Evolutionary conservation across 2,888 invertebrate genomes (phyloP).

Genomic region (Portevinia maculata): DNA sequence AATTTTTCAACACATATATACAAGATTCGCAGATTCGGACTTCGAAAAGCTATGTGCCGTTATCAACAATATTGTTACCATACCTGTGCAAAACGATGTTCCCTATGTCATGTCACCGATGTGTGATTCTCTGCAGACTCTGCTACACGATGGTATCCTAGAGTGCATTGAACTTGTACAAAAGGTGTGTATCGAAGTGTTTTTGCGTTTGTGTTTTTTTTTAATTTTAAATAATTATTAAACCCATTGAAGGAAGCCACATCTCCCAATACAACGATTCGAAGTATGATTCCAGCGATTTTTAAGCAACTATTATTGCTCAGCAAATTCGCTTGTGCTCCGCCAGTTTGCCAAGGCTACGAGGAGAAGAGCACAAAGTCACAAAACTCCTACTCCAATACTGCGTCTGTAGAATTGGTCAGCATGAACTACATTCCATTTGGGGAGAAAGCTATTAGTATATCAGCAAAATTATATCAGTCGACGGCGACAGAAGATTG

Average conservation of each 20-base stretch:
- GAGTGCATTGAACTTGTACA: slow-evolving; percentile 94
- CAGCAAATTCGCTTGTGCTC: slow-evolving; percentile 88
- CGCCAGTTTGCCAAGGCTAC: slow-evolving; percentile 83
- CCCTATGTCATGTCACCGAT: slow-evolving; percentile 92
- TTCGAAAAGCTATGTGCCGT: slow-evolving; percentile 91
- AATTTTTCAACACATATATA: slow-evolving; percentile 94
- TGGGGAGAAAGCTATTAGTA: slow-evolving; percentile 90
- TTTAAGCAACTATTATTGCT: slow-evolving; percentile 87
- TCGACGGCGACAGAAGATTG: slow-evolving; percentile 88
- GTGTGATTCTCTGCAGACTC: slow-evolving; percentile 91
- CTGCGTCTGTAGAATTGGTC: slow-evolving; percentile 87
- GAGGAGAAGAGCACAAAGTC: slow-evolving; percentile 84
- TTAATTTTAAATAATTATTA: background rate
- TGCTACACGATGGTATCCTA: slow-evolving; percentile 92
- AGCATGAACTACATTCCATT: slow-evolving; percentile 93
- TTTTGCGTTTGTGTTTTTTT: slow-evolving; percentile 26
- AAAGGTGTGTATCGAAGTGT: slow-evolving; percentile 84
- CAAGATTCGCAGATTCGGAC: slow-evolving; percentile 85
- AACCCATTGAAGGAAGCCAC: slow-evolving; percentile 84
- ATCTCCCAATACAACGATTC: slow-evolving; percentile 84
- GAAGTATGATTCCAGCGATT: slow-evolving; percentile 87
- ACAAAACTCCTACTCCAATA: slow-evolving; percentile 79
- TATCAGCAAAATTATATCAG: slow-evolving; percentile 90
- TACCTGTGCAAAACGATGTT: slow-evolving; percentile 91
- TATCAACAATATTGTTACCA: slow-evolving; percentile 89